A percentile compares a stretch with the other conserved stretches of the same genome.
Conservation (phyloP, 2,797 vertebrate genomes). For the Aldrovandia affinis region DNA sequence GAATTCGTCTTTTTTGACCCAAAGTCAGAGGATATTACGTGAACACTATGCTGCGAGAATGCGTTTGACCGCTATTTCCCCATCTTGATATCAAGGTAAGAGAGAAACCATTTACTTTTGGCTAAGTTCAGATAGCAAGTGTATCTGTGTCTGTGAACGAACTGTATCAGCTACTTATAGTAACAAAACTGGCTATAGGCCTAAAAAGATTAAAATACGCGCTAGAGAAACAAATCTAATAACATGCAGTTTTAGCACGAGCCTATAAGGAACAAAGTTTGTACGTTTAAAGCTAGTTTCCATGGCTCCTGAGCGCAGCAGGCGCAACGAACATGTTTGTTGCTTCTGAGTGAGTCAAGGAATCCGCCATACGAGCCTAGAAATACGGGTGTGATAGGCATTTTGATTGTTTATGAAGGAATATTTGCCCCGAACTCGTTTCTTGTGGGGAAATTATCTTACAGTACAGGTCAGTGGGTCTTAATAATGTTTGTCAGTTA, state of each 20-base stretch:
- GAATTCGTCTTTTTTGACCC: conserved; percentile 15
- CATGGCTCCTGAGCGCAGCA: not conserved
- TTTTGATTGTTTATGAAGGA: not conserved
- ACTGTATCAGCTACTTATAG: too few relatives aligned
- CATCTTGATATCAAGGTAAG: conserved; percentile 28
- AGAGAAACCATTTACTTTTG: not conserved
- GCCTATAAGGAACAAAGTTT: not conserved
- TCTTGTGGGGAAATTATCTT: not conserved
- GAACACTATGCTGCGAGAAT: conserved; percentile 15
- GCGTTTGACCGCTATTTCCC: conserved; percentile 27
- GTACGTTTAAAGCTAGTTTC: not conserved
- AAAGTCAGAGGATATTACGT: conserved; percentile 17
- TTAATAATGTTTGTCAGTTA: not conserved
- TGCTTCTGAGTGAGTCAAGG: not conserved
- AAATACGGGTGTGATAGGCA: not conserved
- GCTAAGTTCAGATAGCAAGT: too few relatives aligned
- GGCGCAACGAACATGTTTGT: not conserved
- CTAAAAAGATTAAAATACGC: not conserved
- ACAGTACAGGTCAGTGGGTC: not conserved
- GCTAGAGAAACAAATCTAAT: not conserved
- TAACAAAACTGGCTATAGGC: too few relatives aligned
- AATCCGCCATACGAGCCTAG: not conserved
- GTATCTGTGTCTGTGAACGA: too few relatives aligned
- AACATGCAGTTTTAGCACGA: not conserved
- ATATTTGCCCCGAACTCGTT: not conserved